Percentiles rank a stretch among this genome's conserved stretches.
Evolutionary conservation across 2,888 invertebrate species (phyloP).

Genomic region (Macropis europaea): DNA sequence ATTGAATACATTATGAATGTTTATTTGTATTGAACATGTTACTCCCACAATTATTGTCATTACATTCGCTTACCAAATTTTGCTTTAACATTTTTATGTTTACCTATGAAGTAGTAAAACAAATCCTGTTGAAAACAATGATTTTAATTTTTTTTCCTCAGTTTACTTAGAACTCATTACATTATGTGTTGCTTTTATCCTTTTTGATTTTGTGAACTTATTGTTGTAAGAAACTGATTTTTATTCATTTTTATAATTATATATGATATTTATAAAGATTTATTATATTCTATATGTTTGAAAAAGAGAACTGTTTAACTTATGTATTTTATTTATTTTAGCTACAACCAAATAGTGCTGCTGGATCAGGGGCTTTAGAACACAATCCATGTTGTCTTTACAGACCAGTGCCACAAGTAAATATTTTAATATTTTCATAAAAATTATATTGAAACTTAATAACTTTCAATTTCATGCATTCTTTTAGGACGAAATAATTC

Average conservation of each 20-base stretch:
- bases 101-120: not conserved
- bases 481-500: constrained; percentile 82
- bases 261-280: not conserved
- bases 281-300: not conserved
- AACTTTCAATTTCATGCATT: not conserved
- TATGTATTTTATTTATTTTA: constrained; percentile 78
- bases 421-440: constrained; percentile 35
- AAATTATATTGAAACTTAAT: not conserved
- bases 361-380: constrained; percentile 97
- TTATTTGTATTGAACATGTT: constrained; percentile 11
- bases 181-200: constrained; percentile 28
- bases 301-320: not conserved
- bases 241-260: not conserved
- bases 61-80: constrained; percentile 18
- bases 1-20: not conserved
- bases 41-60: constrained; percentile 16
- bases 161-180: constrained; percentile 21
- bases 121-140: not conserved
- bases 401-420: constrained; percentile 84
- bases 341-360: constrained; percentile 96
- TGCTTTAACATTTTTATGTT: not conserved
- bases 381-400: constrained; percentile 97
- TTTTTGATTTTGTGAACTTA: not conserved
- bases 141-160: constrained; percentile 9
- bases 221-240: not conserved